Evolutionary conservation across 2,888 invertebrate genomes (phyloP), one percentile per base, ranked within the genome.

Genomic region (Epinotia bilunana): DNA sequence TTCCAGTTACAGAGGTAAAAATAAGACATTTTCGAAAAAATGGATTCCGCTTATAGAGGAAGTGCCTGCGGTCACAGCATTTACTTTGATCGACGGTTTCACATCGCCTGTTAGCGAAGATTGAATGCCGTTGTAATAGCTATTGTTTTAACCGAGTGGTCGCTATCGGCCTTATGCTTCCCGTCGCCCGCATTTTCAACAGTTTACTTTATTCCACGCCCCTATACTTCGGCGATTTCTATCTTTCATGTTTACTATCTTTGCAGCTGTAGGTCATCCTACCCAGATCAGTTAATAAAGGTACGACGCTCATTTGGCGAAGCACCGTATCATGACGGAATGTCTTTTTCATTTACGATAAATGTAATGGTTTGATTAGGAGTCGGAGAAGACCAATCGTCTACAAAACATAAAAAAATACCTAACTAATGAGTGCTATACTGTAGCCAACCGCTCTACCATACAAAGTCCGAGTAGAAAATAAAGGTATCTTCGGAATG

Each of bases 161-260:
- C 55, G 18, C 43, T 74, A 70, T 64, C 65, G 64, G 49, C 72
- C 72, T 76, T 74, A 63, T 68, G 74, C 78, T 83, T 86, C 85
- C 86, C 81, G 84, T 82, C 85, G 78, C 86, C 85, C 84, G 86
- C 83, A 84, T 84, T 43, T 55, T 43, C 0, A 49, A 49, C 23
- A 20, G 70, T 72, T 55, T 46, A 61, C 49, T 23, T 49, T 70
- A 23, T 73, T 58, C 33, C 43, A 43, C 43, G 61, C 72, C 75
- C 62, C 61, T 62, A 75, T 67, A 33, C 49, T 20, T 39, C 6
- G 16, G 20, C 53, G n/a, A 16, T 60, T 33, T 58, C n/a, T 28
- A 28, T 28, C 23, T 28, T 28, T 20, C 63, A 20, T 49, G 43
- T 63, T 39, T 20, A 20, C 3, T 61, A 61, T 61, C 33, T 33